Percentiles rank a stretch among this genome's conserved stretches.
Conservation (phyloP, 2,113 vertebrate genomes). For the Passer domesticus region DNA sequence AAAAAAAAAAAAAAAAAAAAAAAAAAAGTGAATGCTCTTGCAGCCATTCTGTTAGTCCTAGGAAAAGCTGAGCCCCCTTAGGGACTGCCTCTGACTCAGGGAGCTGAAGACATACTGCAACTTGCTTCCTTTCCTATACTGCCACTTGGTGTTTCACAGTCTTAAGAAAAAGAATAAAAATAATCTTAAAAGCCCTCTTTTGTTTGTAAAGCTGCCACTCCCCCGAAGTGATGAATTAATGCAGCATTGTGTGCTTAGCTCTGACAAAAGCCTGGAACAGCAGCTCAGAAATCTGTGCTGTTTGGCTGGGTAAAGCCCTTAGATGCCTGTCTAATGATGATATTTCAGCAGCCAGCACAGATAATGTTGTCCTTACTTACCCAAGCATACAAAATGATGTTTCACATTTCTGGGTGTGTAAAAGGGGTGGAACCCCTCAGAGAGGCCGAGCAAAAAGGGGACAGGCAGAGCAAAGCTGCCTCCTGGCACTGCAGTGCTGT, state of each 20-base stretch:
- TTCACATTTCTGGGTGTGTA: neutral
- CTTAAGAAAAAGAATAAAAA: neutral
- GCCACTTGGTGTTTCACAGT: neutral
- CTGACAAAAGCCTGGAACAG: constrained; percentile 20
- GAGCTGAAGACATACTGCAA: neutral
- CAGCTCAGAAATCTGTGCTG: neutral
- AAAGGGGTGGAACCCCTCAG: neutral
- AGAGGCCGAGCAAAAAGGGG: neutral
- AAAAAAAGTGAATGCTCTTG: neutral
- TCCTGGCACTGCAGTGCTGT: neutral
- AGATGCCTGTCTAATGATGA: neutral
- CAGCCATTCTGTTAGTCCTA: neutral
- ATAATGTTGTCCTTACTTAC: neutral
- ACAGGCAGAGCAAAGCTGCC: neutral
- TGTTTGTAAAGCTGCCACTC: neutral
- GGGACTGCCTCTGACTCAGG: neutral
- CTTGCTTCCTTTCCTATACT: neutral
- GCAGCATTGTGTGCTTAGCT: neutral
- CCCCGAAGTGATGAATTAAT: neutral
- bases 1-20: neutral
- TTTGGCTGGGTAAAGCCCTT: neutral
- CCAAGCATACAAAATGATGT: neutral
- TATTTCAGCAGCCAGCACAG: neutral
- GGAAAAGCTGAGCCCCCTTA: neutral
- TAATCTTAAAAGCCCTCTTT: constrained; percentile 27